Percentiles rank a stretch among this genome's conserved stretches.
These are phyloP conservation scores for Corella eumyota DNA, from an alignment of 23 tunicate species.

Conservation along the genomic window DNA sequence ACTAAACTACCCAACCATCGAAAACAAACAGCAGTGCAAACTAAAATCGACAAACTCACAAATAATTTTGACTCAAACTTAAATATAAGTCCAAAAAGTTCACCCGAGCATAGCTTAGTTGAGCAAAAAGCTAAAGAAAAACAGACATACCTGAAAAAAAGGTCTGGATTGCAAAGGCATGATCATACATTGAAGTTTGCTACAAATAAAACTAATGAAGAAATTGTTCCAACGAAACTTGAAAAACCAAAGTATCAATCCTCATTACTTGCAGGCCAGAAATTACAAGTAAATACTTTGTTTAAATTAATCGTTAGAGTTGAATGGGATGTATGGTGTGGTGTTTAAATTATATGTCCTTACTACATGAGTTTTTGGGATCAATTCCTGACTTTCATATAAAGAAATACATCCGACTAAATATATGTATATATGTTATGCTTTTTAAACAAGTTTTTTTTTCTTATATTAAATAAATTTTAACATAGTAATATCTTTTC, in stretches of 20 bases:
- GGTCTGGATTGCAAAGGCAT: constrained; percentile 49
- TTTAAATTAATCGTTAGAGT: no score
- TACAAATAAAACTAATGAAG: constrained; percentile 1
- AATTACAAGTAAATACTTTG: constrained; percentile 32
- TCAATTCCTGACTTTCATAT: no score
- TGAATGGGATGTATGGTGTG: no score
- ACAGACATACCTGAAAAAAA: constrained; percentile 40
- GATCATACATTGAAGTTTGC: constrained; percentile 38
- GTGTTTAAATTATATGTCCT: no score
- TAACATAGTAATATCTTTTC: no score
- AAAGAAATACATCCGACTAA: no score
- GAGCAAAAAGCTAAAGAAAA: constrained; percentile 5
- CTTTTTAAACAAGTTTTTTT: no score
- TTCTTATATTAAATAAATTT: no score
- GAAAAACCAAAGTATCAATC: constrained; percentile 45
- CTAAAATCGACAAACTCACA: constrained; percentile 37
- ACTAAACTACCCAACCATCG: constrained; percentile 14
- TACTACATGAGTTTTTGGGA: no score
- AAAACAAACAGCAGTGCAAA: constrained; percentile 24
- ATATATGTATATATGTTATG: no score
- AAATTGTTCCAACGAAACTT: constrained; percentile 6
- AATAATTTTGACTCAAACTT: not conserved
- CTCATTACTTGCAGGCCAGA: constrained; percentile 44
- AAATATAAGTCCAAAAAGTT: not conserved
- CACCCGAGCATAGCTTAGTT: no score